These are phyloP conservation scores for Phenganax marumi DNA, from an alignment of 92 coral and sea anemone genomes.

Conservation along the genomic window DNA sequence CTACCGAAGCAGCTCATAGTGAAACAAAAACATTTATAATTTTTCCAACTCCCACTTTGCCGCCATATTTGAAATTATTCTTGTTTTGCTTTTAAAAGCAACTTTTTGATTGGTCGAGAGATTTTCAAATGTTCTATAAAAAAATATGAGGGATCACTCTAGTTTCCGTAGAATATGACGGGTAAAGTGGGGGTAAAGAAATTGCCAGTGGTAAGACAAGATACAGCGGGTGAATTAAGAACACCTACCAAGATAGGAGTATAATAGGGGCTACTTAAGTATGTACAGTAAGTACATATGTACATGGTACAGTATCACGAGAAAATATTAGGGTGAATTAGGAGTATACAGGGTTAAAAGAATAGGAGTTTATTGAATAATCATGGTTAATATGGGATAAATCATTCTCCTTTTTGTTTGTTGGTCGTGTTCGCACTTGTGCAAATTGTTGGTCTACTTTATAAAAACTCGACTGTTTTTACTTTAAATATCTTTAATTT, in stretches of 20 bases:
- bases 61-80: constrained; percentile 25
- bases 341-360: neutral
- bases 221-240: no score
- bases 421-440: neutral
- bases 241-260: no score
- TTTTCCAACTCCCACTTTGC: constrained; percentile 10
- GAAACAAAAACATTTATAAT: neutral
- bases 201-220: no score
- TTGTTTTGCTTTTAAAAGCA: neutral
- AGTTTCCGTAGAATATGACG: no score
- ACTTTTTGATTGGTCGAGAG: neutral
- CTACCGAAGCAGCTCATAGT: constrained; percentile 15
- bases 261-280: no score
- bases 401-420: neutral
- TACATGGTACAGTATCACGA: no score
- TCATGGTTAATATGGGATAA: neutral
- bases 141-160: neutral
- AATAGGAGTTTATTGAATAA: neutral
- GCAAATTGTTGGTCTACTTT: no score
- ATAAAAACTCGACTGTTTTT: no score
- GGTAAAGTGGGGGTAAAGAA: no score
- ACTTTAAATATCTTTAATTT: no score
- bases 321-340: neutral
- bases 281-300: no score
- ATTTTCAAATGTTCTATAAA: neutral